These are phyloP conservation scores for Drosophila nr. medialis DNA, from an alignment of 2,888 invertebrate genomes.

Conservation along the genomic window DNA sequence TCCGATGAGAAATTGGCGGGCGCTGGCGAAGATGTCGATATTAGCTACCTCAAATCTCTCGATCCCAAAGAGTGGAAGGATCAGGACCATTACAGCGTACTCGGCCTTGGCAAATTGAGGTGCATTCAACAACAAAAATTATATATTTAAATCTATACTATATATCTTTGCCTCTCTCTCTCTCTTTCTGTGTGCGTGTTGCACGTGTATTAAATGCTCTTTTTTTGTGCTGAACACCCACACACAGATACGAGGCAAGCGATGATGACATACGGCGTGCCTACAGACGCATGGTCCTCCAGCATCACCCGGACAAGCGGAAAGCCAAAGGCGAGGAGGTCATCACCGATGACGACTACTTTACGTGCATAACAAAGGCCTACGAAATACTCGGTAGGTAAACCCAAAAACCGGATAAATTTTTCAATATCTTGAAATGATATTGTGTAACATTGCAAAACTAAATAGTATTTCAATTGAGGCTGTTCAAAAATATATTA, in stretches of 20 bases:
- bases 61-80: slow-evolving; percentile 99
- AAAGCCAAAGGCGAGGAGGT: slow-evolving; percentile 95
- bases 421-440: not conserved
- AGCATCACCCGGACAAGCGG: slow-evolving; percentile 99
- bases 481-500: not conserved
- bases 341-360: slow-evolving; percentile 96
- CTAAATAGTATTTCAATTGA: not conserved
- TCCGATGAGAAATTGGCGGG: slow-evolving; percentile 80
- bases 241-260: slow-evolving; percentile 90
- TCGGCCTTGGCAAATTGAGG: slow-evolving; percentile 91
- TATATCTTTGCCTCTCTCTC: not conserved
- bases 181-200: not conserved
- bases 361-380: slow-evolving; percentile 99
- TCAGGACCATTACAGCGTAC: slow-evolving; percentile 98
- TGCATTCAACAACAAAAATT: slow-evolving; percentile 15
- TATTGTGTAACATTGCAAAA: slow-evolving; percentile 1
- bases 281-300: slow-evolving; percentile 95
- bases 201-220: slow-evolving; percentile 55
- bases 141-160: slow-evolving; percentile 7
- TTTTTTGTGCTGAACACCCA: slow-evolving; percentile 35
- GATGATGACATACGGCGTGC: slow-evolving; percentile 97
- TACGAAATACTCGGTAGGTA: slow-evolving; percentile 93
- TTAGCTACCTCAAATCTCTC: slow-evolving; percentile 92
- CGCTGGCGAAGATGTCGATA: slow-evolving; percentile 89
- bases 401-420: not conserved